Base-by-base conservation (phyloP, 2,797 vertebrate species). In the Hydrophis major region DNA sequence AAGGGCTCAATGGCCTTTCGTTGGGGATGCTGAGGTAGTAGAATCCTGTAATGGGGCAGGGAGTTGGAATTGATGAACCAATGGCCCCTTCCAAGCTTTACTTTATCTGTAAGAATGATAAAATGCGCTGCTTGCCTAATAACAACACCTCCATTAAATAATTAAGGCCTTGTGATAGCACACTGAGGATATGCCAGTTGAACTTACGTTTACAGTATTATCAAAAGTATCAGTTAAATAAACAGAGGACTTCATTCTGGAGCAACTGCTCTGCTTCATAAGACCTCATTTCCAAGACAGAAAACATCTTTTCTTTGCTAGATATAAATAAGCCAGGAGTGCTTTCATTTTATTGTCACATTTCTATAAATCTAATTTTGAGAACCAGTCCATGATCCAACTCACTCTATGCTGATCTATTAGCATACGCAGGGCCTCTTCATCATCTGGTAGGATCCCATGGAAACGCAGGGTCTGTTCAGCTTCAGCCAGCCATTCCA, bases 401-500 rank as follows among this genome's bases (percentile, higher is more conserved):
- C 97, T 98, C 97, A 98, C 99, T 98, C 98, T 98, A 95, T 99
- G 99, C 94, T 99, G 99, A 87, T 99, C 98, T 14, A 99, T 99
- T n/a, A 99, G 98, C 0, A 96, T 95, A 28, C 97, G 96, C 87
- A 99, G 97, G 74, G 99, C 98, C 92, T 99, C 99, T 91, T 99
- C 99, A 27, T 99, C 99, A 4, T 99, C 99, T 22, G 99, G 99
- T 93, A 99, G 98, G 93, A 97, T 96, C 6, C 99, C 99, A 0
- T 99, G 99, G 97, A 99, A 99, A 96, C 99, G 99, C 87, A 99
- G 98, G 95, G 98, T 97, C 96, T 99, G 99, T 94, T 99, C 99
- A 0, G 99, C 99, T 96, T 99, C 99, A 3, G 99, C 99, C 94
- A 99, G 97, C 99, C 99, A 99, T 95, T 99, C 99, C 96, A 99